Conservation (phyloP, 2,797 vertebrate genomes). For the Sebastes vulpes region DNA sequence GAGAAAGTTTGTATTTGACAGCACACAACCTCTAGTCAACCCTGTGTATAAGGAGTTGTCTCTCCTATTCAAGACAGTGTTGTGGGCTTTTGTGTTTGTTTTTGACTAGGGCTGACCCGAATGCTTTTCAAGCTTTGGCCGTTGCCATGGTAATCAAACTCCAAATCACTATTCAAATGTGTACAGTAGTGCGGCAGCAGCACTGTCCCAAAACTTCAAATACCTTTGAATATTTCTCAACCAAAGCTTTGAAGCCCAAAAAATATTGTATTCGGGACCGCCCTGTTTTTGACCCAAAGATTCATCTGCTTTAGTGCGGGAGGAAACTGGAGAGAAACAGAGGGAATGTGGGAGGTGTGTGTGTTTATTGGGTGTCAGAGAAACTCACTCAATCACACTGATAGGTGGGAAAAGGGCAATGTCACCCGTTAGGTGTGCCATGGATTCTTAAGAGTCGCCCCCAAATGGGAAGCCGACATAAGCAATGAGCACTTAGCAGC, state of each 20-base stretch:
- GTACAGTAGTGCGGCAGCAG: too few relatives aligned
- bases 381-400: neutral
- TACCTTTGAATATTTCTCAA: too few relatives aligned
- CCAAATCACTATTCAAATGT: too few relatives aligned
- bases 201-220: too few relatives aligned
- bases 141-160: too few relatives aligned
- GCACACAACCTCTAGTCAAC: neutral
- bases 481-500: neutral
- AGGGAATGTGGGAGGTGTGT: neutral
- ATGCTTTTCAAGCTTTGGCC: too few relatives aligned
- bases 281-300: neutral
- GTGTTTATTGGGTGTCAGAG: neutral
- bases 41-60: neutral
- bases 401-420: neutral
- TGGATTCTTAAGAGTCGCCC: neutral
- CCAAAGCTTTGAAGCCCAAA: too few relatives aligned
- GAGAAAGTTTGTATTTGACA: constrained; percentile 17
- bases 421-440: neutral
- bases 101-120: too few relatives aligned
- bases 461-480: neutral
- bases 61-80: neutral
- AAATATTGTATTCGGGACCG: too few relatives aligned
- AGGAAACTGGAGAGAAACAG: neutral
- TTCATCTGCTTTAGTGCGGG: neutral
- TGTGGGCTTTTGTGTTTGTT: neutral